A percentile compares a stretch with the other conserved stretches of the same genome.
phyloP scores from a whole-genome alignment of 2,113 vertebrate genomes.

The Trogon surrucura region DNA sequence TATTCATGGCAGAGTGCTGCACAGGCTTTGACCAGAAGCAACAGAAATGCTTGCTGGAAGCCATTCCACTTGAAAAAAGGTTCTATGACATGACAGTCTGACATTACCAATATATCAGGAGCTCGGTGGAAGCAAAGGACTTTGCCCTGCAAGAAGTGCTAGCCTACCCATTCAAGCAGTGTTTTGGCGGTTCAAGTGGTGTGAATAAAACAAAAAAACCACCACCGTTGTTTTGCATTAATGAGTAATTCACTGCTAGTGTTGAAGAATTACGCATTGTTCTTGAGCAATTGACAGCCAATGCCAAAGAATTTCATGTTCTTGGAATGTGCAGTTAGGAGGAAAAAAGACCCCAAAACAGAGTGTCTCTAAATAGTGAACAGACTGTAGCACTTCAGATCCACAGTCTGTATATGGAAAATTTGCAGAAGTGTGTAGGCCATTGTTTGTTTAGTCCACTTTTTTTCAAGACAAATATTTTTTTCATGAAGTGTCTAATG shows the following conservation, averaged over 20 bases:
- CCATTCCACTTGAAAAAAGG: constrained; percentile 26
- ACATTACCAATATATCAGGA: constrained; percentile 59
- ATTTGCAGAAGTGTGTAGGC: background rate
- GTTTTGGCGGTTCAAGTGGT: background rate
- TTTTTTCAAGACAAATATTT: background rate
- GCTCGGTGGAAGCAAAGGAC: background rate
- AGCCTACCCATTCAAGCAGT: background rate
- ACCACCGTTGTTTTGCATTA: background rate
- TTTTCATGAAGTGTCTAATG: background rate
- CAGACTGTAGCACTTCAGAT: background rate
- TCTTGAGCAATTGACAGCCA: background rate
- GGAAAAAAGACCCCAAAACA: background rate
- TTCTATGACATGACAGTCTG: constrained; percentile 59
- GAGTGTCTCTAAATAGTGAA: background rate
- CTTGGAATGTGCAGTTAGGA: background rate
- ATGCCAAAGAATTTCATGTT: background rate
- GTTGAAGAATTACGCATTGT: background rate
- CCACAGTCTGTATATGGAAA: rapidly evolving
- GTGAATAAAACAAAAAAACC: background rate
- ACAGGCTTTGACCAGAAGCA: constrained; percentile 31
- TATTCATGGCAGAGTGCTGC: constrained; percentile 34
- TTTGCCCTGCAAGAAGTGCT: constrained; percentile 3
- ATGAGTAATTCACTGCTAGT: background rate
- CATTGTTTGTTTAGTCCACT: background rate
- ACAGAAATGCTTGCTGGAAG: constrained; percentile 45